Base-by-base conservation (phyloP, 1,140 invertebrate species). In the Dryas iulia region DNA sequence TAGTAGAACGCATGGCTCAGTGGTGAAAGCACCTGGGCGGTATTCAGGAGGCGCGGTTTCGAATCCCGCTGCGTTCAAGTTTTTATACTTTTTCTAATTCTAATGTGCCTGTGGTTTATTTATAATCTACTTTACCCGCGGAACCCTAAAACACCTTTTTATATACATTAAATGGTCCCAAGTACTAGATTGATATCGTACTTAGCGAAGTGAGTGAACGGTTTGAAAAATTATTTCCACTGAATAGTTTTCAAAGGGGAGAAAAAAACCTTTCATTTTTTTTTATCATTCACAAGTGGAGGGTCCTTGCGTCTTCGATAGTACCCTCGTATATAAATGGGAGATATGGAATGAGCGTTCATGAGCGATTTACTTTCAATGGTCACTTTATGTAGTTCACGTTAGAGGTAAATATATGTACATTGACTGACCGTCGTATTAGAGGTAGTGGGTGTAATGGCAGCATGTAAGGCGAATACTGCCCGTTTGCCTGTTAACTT, bases 181-280 rank as follows among this genome's bases (percentile, higher is more conserved):
- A 26, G 14, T 23, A 23, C n/a, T 26, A 10, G 1, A 59, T 60
- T 25, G 33, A 60, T 60, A 60, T 26, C 39, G 21, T 11, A 39
- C 39, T 23, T 60, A 60, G 24, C 2, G 33, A 31, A 47, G 18
- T 47, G 59, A 60, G 18, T 47, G 12, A 60, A 60, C 39, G 59
- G n/a, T 60, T 58, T 26, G 59, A 47, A 60, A 60, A 47, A 60
- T 28, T 60, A 60, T 60, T 60, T 60, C 59, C 11, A 47, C 6
- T 60, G 33, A 60, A 60, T 60, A 60, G 59, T 47, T 60, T 35
- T 60, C 21, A 39, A 25, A 60, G 31, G 1, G 31, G 35, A 21
- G 23, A 60, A 14, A 24, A 35, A 14, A 60, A 26, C 59, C 33
- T 60, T 60, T 47, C 14, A 47, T 60, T 60, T 60, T 60, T 60